Evolutionary conservation across 2,888 invertebrate genomes (phyloP), one percentile per base, ranked within the genome.

Genomic region (Bugula neritina): DNA sequence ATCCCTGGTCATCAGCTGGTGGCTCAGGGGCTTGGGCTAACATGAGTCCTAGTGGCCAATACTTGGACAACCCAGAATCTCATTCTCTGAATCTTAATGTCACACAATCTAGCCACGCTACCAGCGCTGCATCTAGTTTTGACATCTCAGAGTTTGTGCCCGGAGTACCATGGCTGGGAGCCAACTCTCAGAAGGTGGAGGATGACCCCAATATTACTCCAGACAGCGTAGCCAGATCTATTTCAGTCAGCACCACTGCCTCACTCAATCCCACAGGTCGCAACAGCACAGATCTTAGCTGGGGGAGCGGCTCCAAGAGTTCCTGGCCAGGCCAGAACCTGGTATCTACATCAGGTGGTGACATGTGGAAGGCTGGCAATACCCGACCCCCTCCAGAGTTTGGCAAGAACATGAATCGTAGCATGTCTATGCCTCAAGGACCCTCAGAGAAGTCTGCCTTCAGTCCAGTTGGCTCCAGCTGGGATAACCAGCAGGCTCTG

Each of bases 141-240:
- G 88, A 94, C 80, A 94, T 96, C 83, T 94, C 94, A 75, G 96
- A 97, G 88, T 97, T 97, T 86, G 94, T 96, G 86, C 97, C 97
- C 77, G 97, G 97, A 80, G 95, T 96, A 85, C 95, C 95, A 73
- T 97, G 96, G 96, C 80, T 79, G 71, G 70, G 70, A 35, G 54
- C 70, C 23, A 54, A 43, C 88, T 90, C 93, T 87, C 96, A 95
- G 87, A 93, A 90, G 83, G 92, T 94, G 77, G 96, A 97, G 87
- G 96, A 97, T 85, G 96, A 97, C 87, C 96, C 96, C 75, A 94
- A 92, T 81, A 92, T 96, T 86, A 96, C 96, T 74, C 96, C 96
- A 72, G 96, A 95, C 77, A 84, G 83, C 75, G 77, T 93, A 91
- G 78, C 78, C 29, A 77, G 77, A 91, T 79, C 91, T 91, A 80